Evolutionary conservation across 1,140 invertebrate species (phyloP), one percentile per base, ranked within the genome.

Genomic region (Acromyrmex heyeri): DNA sequence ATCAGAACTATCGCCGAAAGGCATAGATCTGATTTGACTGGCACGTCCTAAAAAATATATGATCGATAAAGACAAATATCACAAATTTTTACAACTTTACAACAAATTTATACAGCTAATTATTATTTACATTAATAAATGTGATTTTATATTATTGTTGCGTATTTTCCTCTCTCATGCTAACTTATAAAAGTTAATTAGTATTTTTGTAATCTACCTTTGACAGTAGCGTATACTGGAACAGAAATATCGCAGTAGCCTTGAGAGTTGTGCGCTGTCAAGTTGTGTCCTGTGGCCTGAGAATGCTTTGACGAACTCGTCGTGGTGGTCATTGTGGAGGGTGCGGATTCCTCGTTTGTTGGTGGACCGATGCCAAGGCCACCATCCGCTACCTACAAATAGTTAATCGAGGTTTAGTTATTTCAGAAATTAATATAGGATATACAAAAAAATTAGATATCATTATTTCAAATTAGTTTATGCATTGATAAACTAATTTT

Each of bases 1-100:
- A 93, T 99, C 98, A 1, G 98, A 98, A n/a, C 98, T 99, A 89
- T 99, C 98, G 3, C 98, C 98, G 93, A 99, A 99, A 14, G 99
- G 98, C 96, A 99, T 98, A 12, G 98, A 99, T 88, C 98, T 96
- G 89, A 99, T 99, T 95, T 99, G 98, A 94, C 98, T 99, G 62
- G 98, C 98, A 92, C 98, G 96, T 70, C 95, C 97, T 98, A 90
- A 94, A 93, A 91, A 77, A 67, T 65, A 38, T 38, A 65, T n/a
- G 18, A 88, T 18, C 6, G 3, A 48, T 34, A 8, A 79, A 21
- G 3, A 67, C 1, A 27, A 61, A 30, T 44, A n/a, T 70, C 69
- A 77, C 30, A 75, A 18, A 83, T 69, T 53, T 78, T 57, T 79
- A 85, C 24, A 81, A 69, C 61, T 3, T 38, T 7, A 34, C 30